Percentiles rank a stretch among this genome's conserved stretches.
These are phyloP conservation scores for Drosophila tani DNA, from an alignment of 1,140 invertebrate genomes.

Conservation along the genomic window DNA sequence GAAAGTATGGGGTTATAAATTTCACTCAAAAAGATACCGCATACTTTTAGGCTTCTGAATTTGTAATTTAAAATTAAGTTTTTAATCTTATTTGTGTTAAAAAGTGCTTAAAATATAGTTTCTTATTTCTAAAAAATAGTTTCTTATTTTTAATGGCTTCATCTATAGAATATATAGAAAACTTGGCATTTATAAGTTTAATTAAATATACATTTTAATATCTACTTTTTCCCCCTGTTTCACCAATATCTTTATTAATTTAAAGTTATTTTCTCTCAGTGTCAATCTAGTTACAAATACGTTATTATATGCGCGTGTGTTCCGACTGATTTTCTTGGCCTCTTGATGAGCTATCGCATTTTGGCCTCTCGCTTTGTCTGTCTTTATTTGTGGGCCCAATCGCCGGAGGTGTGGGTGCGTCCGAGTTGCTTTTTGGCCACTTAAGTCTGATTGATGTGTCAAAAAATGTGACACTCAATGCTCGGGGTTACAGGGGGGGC, in stretches of 20 bases:
- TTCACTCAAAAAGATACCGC: no score
- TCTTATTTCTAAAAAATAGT: no score
- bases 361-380: slow-evolving; percentile 3
- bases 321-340: slow-evolving; percentile 58
- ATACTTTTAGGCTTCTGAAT: no score
- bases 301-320: slow-evolving; percentile 33
- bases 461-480: slow-evolving; percentile 53
- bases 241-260: neutral
- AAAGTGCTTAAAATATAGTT: no score
- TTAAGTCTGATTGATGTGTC: slow-evolving; percentile 67
- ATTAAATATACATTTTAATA: neutral
- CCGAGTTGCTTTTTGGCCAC: slow-evolving; percentile 37
- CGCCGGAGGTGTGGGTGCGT: slow-evolving; percentile 6
- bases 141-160: no score
- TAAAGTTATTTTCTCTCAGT: neutral
- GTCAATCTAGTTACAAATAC: slow-evolving; percentile 1
- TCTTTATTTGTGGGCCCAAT: neutral
- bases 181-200: neutral
- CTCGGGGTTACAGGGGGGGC: neutral
- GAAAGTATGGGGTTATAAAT: no score
- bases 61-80: neutral
- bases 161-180: no score
- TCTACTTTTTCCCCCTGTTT: no score
- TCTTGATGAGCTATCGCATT: slow-evolving; percentile 42
- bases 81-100: no score